phyloP scores from a whole-genome alignment of 2,797 vertebrate species.

The Cebuella pygmaea region DNA sequence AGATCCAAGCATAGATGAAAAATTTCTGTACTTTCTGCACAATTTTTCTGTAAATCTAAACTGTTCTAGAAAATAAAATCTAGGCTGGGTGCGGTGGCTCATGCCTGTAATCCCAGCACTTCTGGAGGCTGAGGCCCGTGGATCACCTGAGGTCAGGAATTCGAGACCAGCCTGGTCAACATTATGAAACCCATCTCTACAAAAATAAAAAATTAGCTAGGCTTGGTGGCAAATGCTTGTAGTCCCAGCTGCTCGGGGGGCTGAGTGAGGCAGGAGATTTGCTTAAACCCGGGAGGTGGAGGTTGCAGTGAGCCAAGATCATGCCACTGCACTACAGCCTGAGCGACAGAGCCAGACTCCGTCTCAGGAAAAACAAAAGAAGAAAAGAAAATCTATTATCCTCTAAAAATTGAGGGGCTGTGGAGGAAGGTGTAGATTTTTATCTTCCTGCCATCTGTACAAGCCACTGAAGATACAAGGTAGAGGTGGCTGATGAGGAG shows the following conservation, averaged over 20 bases:
- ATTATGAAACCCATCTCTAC: background rate
- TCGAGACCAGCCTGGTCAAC: background rate
- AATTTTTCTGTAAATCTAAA: constrained; percentile 32
- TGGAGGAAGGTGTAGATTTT: background rate
- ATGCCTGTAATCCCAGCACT: background rate
- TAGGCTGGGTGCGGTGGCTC: background rate
- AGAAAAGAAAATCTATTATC: background rate
- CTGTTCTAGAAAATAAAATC: constrained; percentile 14
- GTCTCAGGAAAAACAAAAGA: background rate
- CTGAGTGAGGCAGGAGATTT: background rate
- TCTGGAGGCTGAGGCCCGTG: background rate
- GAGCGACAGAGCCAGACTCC: background rate
- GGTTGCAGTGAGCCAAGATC: background rate
- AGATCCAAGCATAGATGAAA: constrained; percentile 39
- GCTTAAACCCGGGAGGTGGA: background rate
- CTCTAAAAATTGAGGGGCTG: background rate
- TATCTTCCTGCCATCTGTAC: background rate
- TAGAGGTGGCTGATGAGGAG: background rate
- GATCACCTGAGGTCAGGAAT: background rate
- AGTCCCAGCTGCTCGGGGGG: background rate
- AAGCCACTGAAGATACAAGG: background rate
- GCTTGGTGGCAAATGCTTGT: background rate
- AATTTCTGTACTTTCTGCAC: constrained; percentile 15
- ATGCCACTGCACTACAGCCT: background rate
- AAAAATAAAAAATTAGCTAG: background rate